Evolutionary conservation across 2,888 invertebrate genomes (phyloP).

Genomic region (Megamerina dolium): DNA sequence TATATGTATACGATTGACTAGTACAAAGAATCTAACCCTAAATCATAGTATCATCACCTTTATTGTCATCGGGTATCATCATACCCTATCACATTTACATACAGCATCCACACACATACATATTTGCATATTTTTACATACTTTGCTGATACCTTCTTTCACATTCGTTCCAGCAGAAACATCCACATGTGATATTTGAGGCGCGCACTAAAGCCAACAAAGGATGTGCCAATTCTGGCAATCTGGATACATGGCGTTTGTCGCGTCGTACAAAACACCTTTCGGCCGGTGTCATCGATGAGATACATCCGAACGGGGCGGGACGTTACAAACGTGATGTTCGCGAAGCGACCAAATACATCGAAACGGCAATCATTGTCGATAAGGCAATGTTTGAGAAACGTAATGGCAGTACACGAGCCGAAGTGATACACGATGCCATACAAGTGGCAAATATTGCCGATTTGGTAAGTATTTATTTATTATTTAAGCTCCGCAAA

Average conservation of each 20-base stretch:
- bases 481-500: no score
- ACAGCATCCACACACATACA: no score
- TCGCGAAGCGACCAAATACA: slow-evolving; percentile 85
- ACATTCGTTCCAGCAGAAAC: slow-evolving; percentile 86
- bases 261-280: slow-evolving; percentile 58
- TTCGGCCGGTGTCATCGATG: slow-evolving; percentile 46
- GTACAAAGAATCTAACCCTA: no score
- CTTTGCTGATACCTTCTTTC: no score
- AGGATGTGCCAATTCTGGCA: slow-evolving; percentile 80
- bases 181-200: slow-evolving; percentile 96
- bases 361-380: slow-evolving; percentile 91
- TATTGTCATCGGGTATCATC: no score
- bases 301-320: slow-evolving; percentile 46
- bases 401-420: slow-evolving; percentile 80
- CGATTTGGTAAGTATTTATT: slow-evolving; percentile 80
- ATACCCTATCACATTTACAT: no score
- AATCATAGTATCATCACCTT: no score
- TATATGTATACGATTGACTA: no score
- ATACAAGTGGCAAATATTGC: slow-evolving; percentile 97
- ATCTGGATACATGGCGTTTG: slow-evolving; percentile 66
- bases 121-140: no score
- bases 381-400: slow-evolving; percentile 96
- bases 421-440: slow-evolving; percentile 88
- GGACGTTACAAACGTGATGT: slow-evolving; percentile 67
- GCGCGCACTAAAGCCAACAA: slow-evolving; percentile 85